Conservation (phyloP, 2,113 vertebrate genomes). For the Alexandromys fortis region DNA sequence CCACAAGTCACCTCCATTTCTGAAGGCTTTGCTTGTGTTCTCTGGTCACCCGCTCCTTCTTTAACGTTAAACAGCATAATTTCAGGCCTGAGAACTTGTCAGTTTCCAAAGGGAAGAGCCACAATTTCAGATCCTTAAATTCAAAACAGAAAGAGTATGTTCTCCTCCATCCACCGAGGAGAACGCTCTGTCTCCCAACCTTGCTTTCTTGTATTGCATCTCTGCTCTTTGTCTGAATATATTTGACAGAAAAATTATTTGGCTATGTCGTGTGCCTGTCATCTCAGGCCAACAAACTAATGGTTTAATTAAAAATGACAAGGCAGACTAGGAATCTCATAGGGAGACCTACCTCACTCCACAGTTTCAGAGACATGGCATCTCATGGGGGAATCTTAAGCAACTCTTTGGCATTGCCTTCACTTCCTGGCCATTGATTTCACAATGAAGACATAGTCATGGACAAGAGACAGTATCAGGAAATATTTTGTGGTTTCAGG, state of each 20-base stretch:
- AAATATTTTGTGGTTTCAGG: not conserved
- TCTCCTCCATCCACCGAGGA: constrained; percentile 21
- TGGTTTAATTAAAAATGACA: constrained; percentile 67
- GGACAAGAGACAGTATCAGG: not conserved
- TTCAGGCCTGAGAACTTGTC: constrained; percentile 56
- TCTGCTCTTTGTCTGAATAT: constrained; percentile 58
- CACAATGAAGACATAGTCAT: not conserved
- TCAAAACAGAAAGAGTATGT: constrained; percentile 63
- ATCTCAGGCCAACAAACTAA: constrained; percentile 65
- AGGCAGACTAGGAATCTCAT: constrained; percentile 45
- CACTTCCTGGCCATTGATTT: constrained; percentile 19
- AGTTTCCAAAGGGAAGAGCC: constrained; percentile 44
- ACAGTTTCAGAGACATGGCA: not conserved
- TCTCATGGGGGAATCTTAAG: constrained; percentile 51
- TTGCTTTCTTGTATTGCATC: not conserved
- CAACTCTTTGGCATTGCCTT: constrained; percentile 6
- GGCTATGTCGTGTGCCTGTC: constrained; percentile 68
- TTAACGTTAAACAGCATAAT: constrained; percentile 38
- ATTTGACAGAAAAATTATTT: constrained; percentile 71
- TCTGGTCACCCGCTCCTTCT: not conserved
- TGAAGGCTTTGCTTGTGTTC: not conserved
- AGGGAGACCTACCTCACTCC: constrained; percentile 28
- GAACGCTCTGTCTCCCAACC: not conserved
- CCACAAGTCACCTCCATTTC: not conserved
- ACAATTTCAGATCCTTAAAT: constrained; percentile 56